A percentile compares a stretch with the other conserved stretches of the same genome.
Conservation (phyloP, 2,113 vertebrate species). For the Diphyllodes magnificus region DNA sequence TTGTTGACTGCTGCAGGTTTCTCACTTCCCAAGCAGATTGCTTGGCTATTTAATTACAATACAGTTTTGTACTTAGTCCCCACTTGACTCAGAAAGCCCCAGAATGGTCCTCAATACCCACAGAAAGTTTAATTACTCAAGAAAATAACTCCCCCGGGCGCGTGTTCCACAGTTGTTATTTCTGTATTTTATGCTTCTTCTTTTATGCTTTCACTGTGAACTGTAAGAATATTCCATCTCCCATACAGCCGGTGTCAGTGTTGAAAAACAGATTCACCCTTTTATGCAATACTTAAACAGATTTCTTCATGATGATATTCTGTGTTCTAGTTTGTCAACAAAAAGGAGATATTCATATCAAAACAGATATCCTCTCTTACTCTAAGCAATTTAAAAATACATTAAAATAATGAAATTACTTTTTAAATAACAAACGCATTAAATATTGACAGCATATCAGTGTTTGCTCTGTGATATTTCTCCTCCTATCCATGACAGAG, state of each 20-base stretch:
- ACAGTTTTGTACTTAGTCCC: neutral
- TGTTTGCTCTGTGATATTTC: neutral
- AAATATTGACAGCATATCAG: constrained; percentile 11
- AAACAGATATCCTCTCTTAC: neutral
- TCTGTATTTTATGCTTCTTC: neutral
- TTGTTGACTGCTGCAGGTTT: neutral
- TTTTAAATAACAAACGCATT: constrained; percentile 32
- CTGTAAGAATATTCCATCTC: neutral
- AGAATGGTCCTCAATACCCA: constrained; percentile 13
- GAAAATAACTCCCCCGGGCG: neutral
- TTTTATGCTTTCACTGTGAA: neutral
- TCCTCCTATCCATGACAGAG: neutral
- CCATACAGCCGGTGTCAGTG: neutral
- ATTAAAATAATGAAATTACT: constrained; percentile 39
- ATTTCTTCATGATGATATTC: neutral
- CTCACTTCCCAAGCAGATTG: neutral
- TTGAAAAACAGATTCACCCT: neutral
- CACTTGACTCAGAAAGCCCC: constrained; percentile 1
- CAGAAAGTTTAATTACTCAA: constrained; percentile 22
- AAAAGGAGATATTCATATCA: constrained; percentile 40
- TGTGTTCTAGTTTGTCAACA: constrained; percentile 20
- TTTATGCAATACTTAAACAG: neutral
- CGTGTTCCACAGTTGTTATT: neutral
- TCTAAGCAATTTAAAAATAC: constrained; percentile 26
- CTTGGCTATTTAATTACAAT: neutral